These are phyloP conservation scores for Tinea pellionella DNA, from an alignment of 2,888 invertebrate species.

Conservation along the genomic window DNA sequence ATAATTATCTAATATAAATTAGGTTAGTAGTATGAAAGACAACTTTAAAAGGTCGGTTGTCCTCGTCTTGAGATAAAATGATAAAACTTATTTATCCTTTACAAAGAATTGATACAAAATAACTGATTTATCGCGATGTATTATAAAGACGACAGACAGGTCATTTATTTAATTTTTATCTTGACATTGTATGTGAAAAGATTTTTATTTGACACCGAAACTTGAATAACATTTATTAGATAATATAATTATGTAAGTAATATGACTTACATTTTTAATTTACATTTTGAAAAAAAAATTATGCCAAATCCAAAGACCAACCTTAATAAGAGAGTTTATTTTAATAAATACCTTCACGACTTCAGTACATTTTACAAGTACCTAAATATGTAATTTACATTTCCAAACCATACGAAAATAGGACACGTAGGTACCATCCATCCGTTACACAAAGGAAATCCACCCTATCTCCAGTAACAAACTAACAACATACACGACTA, in stretches of 20 bases:
- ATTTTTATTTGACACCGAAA: background rate
- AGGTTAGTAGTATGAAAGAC: no score
- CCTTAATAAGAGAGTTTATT: no score
- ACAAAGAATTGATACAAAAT: background rate
- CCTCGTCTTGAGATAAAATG: no score
- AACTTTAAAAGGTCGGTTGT: no score
- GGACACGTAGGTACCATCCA: background rate
- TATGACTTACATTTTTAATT: background rate
- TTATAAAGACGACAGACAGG: background rate
- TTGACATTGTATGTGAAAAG: background rate
- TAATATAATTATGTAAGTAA: background rate
- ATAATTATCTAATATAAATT: no score
- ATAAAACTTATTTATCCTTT: no score
- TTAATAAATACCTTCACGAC: no score
- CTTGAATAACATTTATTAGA: background rate
- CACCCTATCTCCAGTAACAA: background rate
- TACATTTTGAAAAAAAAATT: background rate
- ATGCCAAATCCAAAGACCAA: no score
- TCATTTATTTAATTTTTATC: conserved; percentile 2
- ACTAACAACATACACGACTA: background rate
- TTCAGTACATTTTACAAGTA: no score
- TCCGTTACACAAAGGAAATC: background rate
- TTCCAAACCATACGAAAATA: background rate
- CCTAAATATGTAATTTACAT: no score
- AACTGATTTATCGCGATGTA: background rate